These are phyloP conservation scores for Choloepus hoffmanni DNA, from an alignment of 2,113 vertebrate species.

Conservation along the genomic window DNA sequence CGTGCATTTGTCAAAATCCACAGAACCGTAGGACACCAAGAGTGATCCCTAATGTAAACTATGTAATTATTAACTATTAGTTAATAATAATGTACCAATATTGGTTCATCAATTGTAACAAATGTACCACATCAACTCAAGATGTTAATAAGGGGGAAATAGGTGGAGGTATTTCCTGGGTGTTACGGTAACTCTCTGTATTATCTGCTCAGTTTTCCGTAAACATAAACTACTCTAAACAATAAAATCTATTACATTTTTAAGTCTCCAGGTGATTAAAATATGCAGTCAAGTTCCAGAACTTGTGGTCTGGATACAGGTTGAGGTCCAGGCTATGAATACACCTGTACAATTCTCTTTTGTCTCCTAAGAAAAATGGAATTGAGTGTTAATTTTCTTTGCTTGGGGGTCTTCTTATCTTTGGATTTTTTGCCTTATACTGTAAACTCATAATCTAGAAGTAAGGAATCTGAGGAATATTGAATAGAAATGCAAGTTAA, in stretches of 20 bases:
- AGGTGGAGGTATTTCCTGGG: no score
- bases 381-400: background rate
- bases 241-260: background rate
- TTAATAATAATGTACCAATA: background rate
- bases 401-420: background rate
- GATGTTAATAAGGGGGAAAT: background rate
- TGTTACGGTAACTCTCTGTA: background rate
- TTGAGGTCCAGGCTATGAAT: background rate
- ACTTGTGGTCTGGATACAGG: background rate
- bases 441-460: background rate
- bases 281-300: background rate
- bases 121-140: background rate
- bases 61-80: background rate
- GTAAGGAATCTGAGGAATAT: background rate
- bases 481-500: constrained; percentile 63
- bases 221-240: background rate
- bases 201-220: background rate
- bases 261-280: background rate
- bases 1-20: background rate
- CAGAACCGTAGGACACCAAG: background rate
- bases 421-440: background rate
- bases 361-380: background rate
- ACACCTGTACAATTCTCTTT: background rate
- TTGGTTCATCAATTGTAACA: background rate
- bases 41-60: background rate